Evolutionary conservation across 2,797 vertebrate genomes (phyloP).

Genomic region (Poeciliopsis paucimaculata): DNA sequence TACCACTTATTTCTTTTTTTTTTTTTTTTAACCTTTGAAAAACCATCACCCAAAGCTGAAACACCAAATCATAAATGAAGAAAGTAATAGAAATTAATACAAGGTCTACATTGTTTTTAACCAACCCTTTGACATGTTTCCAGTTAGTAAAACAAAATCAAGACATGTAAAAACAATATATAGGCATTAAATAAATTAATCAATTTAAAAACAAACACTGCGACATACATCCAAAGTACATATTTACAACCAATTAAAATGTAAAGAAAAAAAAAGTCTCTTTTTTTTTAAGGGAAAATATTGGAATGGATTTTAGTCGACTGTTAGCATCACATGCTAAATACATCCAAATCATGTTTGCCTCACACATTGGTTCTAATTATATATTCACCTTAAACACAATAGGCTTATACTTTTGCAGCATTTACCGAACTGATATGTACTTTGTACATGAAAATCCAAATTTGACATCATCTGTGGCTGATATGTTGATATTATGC

Average conservation of each 20-base stretch:
- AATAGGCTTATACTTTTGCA: constrained; percentile 62
- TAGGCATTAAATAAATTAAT: constrained; percentile 86
- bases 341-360: constrained; percentile 32
- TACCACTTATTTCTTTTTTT: constrained; percentile 32
- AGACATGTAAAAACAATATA: constrained; percentile 74
- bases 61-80: constrained; percentile 58
- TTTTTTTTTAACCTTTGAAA: constrained; percentile 20
- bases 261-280: constrained; percentile 39
- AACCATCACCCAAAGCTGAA: constrained; percentile 59
- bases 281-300: constrained; percentile 41
- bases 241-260: constrained; percentile 80
- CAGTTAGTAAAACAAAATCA: constrained; percentile 75
- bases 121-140: constrained; percentile 60
- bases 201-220: constrained; percentile 75
- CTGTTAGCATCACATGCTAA: constrained; percentile 52
- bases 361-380: constrained; percentile 36
- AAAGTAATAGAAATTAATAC: constrained; percentile 58
- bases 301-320: constrained; percentile 51
- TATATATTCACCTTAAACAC: constrained; percentile 40
- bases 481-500: constrained; percentile 75
- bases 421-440: constrained; percentile 80
- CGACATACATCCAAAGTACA: constrained; percentile 78
- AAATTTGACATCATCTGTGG: constrained; percentile 76
- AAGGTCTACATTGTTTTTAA: constrained; percentile 49
- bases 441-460: constrained; percentile 69